Evolutionary conservation across 2,113 vertebrate genomes (phyloP).

Genomic region (Patagioenas fasciata): DNA sequence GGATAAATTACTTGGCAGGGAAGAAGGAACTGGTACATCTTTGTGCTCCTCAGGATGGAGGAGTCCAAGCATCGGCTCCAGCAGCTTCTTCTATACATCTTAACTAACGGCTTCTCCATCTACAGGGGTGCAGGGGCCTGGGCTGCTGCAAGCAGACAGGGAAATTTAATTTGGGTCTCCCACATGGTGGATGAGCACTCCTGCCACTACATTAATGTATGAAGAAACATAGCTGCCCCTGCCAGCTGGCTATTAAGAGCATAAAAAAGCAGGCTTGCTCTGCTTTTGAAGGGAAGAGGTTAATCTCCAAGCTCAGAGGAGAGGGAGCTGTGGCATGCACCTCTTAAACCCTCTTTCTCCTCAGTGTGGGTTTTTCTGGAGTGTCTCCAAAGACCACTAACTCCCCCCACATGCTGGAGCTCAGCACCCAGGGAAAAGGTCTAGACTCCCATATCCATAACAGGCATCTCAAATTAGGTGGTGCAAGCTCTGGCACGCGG

Average conservation of each 20-base stretch:
- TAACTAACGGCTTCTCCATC: background rate
- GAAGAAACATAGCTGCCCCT: background rate
- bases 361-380: background rate
- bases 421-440: background rate
- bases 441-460: background rate
- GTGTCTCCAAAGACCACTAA: background rate
- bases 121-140: background rate
- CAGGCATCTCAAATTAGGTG: conserved; percentile 19
- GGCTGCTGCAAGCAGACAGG: background rate
- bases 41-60: background rate
- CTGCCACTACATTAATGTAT: background rate
- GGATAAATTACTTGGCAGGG: background rate
- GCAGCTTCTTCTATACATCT: background rate
- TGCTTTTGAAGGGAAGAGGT: background rate
- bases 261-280: background rate
- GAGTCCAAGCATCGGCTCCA: background rate
- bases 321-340: background rate
- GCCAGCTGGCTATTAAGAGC: background rate
- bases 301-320: background rate
- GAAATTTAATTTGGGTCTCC: background rate
- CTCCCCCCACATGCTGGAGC: background rate
- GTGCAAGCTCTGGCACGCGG: background rate
- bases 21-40: background rate
- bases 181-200: background rate
- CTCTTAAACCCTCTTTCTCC: background rate